Percentiles rank a stretch among this genome's conserved stretches.
These are phyloP conservation scores for Drosophila aff. DNA, from an alignment of 1,140 invertebrate genomes.

Conservation along the genomic window DNA sequence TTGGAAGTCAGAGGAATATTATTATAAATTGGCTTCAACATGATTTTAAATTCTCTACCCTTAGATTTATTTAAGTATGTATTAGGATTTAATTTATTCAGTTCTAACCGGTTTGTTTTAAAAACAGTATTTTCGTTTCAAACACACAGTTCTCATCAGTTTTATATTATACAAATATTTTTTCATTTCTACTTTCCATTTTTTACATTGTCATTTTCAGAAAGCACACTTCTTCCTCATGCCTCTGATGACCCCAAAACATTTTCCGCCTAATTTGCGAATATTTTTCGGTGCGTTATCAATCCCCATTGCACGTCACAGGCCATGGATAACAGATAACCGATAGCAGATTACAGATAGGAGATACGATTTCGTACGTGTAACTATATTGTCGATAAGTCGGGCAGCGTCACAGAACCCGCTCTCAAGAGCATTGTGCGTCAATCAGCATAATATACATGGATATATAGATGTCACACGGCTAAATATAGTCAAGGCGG, in stretches of 20 bases:
- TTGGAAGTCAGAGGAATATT: too few relatives aligned
- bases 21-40: too few relatives aligned
- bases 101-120: too few relatives aligned
- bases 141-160: too few relatives aligned
- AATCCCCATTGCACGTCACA: slow-evolving; percentile 37
- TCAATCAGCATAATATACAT: slow-evolving; percentile 73
- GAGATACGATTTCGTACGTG: slow-evolving; percentile 24
- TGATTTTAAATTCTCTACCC: too few relatives aligned
- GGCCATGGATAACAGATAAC: slow-evolving; percentile 26
- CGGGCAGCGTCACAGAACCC: slow-evolving; percentile 43
- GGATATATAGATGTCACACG: slow-evolving; percentile 52
- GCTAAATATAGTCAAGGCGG: slow-evolving; percentile 55
- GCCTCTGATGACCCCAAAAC: slow-evolving; percentile 1
- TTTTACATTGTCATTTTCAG: neutral
- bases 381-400: slow-evolving; percentile 37
- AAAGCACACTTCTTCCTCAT: neutral
- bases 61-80: too few relatives aligned
- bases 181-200: neutral
- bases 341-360: slow-evolving; percentile 19
- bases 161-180: neutral
- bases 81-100: too few relatives aligned
- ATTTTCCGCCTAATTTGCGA: slow-evolving; percentile 11
- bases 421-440: slow-evolving; percentile 48
- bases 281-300: slow-evolving; percentile 27
- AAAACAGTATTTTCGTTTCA: too few relatives aligned